phyloP scores from a whole-genome alignment of 2,113 vertebrate species.

The Tachysurus vachellii region DNA sequence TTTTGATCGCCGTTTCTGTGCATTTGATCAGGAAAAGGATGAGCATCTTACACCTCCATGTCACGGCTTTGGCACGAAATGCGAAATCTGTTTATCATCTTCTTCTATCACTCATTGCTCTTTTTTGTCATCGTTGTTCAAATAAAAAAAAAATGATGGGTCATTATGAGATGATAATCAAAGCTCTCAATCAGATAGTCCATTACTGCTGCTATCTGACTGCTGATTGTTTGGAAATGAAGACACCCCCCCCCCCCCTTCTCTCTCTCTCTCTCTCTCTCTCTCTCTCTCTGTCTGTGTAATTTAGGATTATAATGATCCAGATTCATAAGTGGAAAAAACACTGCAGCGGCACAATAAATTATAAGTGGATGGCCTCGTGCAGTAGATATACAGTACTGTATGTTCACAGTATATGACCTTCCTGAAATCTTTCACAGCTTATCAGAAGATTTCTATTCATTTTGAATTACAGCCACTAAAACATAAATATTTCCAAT shows the following conservation, averaged over 20 bases:
- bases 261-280: neutral
- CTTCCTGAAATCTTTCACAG: conserved; percentile 19
- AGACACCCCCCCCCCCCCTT: neutral
- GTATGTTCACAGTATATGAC: neutral
- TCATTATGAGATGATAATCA: conserved; percentile 41
- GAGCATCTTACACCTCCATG: neutral
- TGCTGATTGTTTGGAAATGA: conserved; percentile 11
- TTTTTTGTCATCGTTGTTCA: conserved; percentile 28
- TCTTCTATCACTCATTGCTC: conserved; percentile 2
- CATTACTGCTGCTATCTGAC: conserved; percentile 30
- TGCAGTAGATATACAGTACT: conserved; percentile 32
- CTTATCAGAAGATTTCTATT: conserved; percentile 30
- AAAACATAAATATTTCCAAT: neutral
- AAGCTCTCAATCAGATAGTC: conserved; percentile 38
- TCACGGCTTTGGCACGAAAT: neutral
- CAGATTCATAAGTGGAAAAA: conserved; percentile 36
- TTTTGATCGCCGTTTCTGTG: conserved; percentile 40
- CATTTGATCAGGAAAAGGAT: conserved; percentile 16
- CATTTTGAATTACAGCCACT: conserved; percentile 21
- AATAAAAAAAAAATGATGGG: conserved; percentile 4
- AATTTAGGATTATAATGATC: conserved; percentile 39
- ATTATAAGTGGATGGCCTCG: conserved; percentile 26
- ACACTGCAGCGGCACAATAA: conserved; percentile 1
- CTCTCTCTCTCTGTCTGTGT: neutral
- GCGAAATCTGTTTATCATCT: conserved; percentile 28